These are phyloP conservation scores for Bryconaethiops microstoma DNA, from an alignment of 2,797 vertebrate genomes.

Conservation along the genomic window DNA sequence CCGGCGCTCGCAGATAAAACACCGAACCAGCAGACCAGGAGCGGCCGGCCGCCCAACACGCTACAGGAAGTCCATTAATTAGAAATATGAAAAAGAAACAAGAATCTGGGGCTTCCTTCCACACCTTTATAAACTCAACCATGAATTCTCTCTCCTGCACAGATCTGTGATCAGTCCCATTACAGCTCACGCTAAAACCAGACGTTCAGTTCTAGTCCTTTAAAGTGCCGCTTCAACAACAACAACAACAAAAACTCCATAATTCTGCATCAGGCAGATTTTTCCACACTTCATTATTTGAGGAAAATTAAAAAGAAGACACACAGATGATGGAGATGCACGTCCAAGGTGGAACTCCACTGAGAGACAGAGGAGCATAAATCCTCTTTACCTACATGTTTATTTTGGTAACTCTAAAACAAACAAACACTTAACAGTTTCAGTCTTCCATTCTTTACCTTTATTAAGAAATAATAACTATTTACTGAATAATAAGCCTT, in stretches of 20 bases:
- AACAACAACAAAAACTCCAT: too few species aligned
- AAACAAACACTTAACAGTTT: too few species aligned
- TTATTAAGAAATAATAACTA: too few species aligned
- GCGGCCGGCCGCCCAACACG: conserved; percentile 71
- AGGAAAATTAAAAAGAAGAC: too few species aligned
- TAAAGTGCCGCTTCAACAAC: not conserved
- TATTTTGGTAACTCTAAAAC: too few species aligned
- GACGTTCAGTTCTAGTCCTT: too few species aligned
- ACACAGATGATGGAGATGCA: too few species aligned
- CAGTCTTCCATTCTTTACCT: too few species aligned
- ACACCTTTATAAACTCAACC: conserved; percentile 50
- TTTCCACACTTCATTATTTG: not conserved
- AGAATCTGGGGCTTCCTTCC: conserved; percentile 66
- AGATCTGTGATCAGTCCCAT: conserved; percentile 30
- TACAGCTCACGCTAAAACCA: too few species aligned
- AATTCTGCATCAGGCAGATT: not conserved
- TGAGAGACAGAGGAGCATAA: too few species aligned
- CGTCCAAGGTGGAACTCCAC: too few species aligned
- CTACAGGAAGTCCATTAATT: conserved; percentile 73
- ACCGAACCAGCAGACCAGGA: conserved; percentile 70
- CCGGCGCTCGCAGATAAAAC: conserved; percentile 79
- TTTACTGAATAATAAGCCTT: not conserved
- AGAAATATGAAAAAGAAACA: conserved; percentile 83
- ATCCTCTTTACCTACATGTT: too few species aligned
- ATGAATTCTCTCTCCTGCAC: conserved; percentile 54